Conservation (phyloP, 30 jellyfish, hydroid and myxozoan genomes). For the Catostylus mosaicus region DNA sequence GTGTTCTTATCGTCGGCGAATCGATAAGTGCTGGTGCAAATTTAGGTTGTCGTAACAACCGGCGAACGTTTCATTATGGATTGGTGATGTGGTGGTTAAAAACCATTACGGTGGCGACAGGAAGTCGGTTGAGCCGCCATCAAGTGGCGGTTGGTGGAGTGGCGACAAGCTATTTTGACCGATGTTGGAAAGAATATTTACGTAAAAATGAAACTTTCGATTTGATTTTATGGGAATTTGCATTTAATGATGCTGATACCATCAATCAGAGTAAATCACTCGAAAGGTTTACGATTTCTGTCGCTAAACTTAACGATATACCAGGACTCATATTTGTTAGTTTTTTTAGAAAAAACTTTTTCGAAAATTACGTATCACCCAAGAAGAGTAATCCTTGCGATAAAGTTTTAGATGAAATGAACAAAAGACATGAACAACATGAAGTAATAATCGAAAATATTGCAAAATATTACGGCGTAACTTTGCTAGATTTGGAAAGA, state of each 20-base stretch:
- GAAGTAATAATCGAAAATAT: slow-evolving; percentile 34
- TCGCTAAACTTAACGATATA: slow-evolving; percentile 17
- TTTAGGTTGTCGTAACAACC: slow-evolving; percentile 82
- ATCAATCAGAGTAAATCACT: slow-evolving; percentile 47
- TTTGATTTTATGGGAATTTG: slow-evolving; percentile 90
- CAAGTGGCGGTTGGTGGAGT: slow-evolving; percentile 97
- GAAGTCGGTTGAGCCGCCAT: slow-evolving; percentile 74
- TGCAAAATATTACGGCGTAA: slow-evolving; percentile 67
- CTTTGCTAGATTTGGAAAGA: slow-evolving; percentile 51
- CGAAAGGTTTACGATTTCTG: slow-evolving; percentile 71
- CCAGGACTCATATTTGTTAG: slow-evolving; percentile 72
- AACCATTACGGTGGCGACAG: slow-evolving; percentile 76
- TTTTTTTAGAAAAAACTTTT: slow-evolving; percentile 64
- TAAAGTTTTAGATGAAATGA: slow-evolving; percentile 8
- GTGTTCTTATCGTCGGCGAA: slow-evolving; percentile 77
- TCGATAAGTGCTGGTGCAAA: slow-evolving; percentile 93
- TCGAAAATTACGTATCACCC: slow-evolving; percentile 35
- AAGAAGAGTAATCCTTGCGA: slow-evolving; percentile 46
- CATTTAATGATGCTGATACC: slow-evolving; percentile 79
- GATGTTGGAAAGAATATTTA: slow-evolving; percentile 91
- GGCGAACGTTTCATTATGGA: slow-evolving; percentile 76
- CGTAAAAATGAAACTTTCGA: slow-evolving; percentile 75
- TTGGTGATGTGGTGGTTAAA: slow-evolving; percentile 91
- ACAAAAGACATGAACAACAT: slow-evolving; percentile 31
- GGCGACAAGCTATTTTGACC: slow-evolving; percentile 77